Evolutionary conservation across 2,113 vertebrate genomes (phyloP).

Genomic region (Loxodonta africana): DNA sequence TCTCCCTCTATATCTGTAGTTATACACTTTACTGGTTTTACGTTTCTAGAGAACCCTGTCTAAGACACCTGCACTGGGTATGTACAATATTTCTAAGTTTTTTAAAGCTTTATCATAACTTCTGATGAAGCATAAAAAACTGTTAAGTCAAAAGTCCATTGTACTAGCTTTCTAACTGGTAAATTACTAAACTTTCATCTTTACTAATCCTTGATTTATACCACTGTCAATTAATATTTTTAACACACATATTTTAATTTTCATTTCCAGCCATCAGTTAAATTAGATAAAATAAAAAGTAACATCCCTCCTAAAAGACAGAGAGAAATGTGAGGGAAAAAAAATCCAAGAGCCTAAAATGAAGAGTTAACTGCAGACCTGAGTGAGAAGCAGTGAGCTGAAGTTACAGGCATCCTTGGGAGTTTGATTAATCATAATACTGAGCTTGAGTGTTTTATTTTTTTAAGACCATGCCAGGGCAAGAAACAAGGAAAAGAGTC

Average conservation of each 20-base stretch:
- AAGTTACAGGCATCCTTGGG: neutral
- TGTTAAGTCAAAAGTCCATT: neutral
- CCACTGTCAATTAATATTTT: slow-evolving; percentile 6
- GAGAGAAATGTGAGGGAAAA: neutral
- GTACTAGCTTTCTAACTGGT: neutral
- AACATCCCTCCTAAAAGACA: neutral
- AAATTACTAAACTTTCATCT: neutral
- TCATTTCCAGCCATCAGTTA: neutral
- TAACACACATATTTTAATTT: neutral
- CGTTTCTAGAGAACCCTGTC: no score
- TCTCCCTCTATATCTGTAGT: no score
- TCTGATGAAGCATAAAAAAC: neutral
- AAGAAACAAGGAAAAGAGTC: neutral
- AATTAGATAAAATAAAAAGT: neutral
- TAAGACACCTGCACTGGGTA: neutral
- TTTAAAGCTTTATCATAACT: neutral
- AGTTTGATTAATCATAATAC: neutral
- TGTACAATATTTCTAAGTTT: neutral
- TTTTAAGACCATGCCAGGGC: neutral
- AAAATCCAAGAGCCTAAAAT: neutral
- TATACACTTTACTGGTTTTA: no score
- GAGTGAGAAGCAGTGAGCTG: neutral
- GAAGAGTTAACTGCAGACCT: neutral
- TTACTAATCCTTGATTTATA: neutral
- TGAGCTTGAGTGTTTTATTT: neutral